Conservation (phyloP, 2,113 vertebrate species). For the Ceyx margarethae region DNA sequence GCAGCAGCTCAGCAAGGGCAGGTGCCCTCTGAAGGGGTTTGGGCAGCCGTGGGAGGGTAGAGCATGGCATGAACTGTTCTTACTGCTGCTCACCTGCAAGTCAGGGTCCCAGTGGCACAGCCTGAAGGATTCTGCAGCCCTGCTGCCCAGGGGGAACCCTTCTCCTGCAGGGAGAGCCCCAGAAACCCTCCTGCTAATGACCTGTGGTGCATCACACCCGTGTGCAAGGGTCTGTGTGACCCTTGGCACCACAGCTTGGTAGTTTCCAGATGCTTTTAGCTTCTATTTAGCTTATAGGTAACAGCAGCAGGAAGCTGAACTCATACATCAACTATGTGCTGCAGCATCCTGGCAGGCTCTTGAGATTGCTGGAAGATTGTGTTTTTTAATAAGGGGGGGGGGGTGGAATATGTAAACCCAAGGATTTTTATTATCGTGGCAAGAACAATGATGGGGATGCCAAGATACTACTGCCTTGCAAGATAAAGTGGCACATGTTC, state of each 20-base stretch:
- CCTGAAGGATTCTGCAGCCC: neutral
- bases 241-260: neutral
- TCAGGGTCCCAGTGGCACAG: neutral
- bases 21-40: neutral
- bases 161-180: neutral
- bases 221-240: fast-evolving
- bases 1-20: neutral
- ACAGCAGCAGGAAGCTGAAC: neutral
- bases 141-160: neutral
- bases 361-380: neutral
- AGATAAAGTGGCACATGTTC: conserved; percentile 62
- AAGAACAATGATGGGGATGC: conserved; percentile 10
- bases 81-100: neutral
- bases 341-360: neutral
- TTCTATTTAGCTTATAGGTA: neutral
- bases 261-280: neutral
- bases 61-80: neutral
- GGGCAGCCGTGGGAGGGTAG: neutral
- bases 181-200: neutral
- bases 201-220: fast-evolving
- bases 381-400: neutral
- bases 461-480: conserved; percentile 26
- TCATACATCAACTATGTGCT: neutral
- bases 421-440: neutral
- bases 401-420: neutral